Percentiles rank a stretch among this genome's conserved stretches.
These are phyloP conservation scores for Crepidodera aurea DNA, from an alignment of 2,888 invertebrate species.

Conservation along the genomic window DNA sequence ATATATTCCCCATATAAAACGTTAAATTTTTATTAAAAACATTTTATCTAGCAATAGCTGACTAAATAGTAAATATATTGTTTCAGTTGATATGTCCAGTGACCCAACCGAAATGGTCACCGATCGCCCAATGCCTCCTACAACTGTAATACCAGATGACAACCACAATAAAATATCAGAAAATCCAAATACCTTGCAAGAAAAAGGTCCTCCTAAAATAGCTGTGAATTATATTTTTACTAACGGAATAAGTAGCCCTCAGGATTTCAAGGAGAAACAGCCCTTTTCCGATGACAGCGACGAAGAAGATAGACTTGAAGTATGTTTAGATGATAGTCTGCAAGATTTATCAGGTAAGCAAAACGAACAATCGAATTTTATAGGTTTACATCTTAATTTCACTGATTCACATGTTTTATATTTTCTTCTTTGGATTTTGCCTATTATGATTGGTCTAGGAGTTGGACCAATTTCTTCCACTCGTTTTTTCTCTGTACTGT, in stretches of 20 bases:
- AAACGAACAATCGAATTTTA: no score
- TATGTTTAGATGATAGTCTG: constrained; percentile 2
- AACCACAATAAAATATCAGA: constrained; percentile 56
- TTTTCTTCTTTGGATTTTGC: no score
- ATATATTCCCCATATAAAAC: no score
- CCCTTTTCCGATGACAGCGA: constrained; percentile 23
- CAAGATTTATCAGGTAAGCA: constrained; percentile 21
- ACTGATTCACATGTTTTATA: no score
- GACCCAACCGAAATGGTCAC: constrained; percentile 47
- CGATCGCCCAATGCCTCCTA: constrained; percentile 38
- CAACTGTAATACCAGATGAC: constrained; percentile 50
- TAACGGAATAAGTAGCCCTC: constrained; percentile 45
- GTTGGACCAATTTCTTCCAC: no score
- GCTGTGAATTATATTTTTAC: constrained; percentile 41
- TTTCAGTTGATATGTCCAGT: constrained; percentile 33
- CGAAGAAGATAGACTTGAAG: constrained; percentile 22
- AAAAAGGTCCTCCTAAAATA: constrained; percentile 29
- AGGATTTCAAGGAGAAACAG: neutral
- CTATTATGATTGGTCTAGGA: no score
- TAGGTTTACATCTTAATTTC: no score
- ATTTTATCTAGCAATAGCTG: no score
- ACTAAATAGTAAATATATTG: no score
- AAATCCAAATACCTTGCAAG: constrained; percentile 40
- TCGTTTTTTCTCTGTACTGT: no score
- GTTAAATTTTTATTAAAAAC: no score